Base-by-base conservation (phyloP, 2,888 invertebrate genomes). In the Dasypogon diadema region DNA sequence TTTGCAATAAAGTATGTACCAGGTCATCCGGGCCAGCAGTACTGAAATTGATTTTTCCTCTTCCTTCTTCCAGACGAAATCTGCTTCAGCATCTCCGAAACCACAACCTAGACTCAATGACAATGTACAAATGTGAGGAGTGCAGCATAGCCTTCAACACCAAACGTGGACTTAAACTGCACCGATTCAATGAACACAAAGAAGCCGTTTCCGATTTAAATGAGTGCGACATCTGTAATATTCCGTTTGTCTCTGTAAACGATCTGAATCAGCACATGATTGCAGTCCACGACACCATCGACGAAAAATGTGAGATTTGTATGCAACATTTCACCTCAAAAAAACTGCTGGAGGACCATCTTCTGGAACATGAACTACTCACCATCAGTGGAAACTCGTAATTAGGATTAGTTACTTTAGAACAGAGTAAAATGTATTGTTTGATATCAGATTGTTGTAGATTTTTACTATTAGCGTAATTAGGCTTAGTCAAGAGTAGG, bases 1-100 rank as follows among this genome's bases (percentile, higher is more conserved):
- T 83, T 83, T 77, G 81, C 82, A 8, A 81, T 83, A 12, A 83
- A 82, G 83, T 83, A 81, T 77, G 80, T 77, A 16, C 16, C 2
- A 14, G 8, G 1, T 30, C 26, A 30, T 16, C 10, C 1, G 4
- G 16, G 16, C 26, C 30, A 26, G 8, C 4, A 56, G 3, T 30
- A 30, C 30, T 30, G 3, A 30, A 30, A 30, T 16, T 18, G 16
- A 18, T 60, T 16, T 37, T 12, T 18, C 26, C 10, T 10, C 10
- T 68, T 58, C 30, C 14, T 34, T 26, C 56, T 79, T 80, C 8
- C 42, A 81, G 81, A 22, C 77, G 80, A 58, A 81, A 80, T 60
- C 74, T 81, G 2, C 76, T 81, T 4, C 80, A 79, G 24, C 81
- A 81, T 76, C 70, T 81, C 21, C 77, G 79, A 55, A 81, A 80